Base-by-base conservation (phyloP, 2,888 invertebrate species). In the Teleogryllus oceanicus region DNA sequence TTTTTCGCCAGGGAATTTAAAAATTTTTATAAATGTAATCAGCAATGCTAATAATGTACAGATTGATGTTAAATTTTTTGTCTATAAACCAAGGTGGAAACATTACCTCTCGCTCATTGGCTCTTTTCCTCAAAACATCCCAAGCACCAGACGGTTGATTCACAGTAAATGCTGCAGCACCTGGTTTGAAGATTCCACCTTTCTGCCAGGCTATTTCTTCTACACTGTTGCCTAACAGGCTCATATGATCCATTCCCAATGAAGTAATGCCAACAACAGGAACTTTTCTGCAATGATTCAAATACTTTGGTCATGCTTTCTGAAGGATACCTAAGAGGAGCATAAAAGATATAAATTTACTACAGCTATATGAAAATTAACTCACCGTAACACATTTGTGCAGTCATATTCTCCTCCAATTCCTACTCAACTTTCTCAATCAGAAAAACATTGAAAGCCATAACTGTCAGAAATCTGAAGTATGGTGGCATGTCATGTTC, bases 331-430 rank as follows among this genome's bases (percentile, higher is more conserved):
- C 37, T 37, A 37, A 37, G 37, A 37, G 8, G 8, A 37, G 37
- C 37, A 37, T 37, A 37, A 37, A 37, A 37, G 37, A 37, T 37
- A 37, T 37, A 8, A 37, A 37, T 37, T 37, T 37, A 37, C 37
- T 37, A 37, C 8, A 8, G 8, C 37, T 37, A 1, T 37, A 37
- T 8, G 37, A 37, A 37, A 8, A 24, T 24, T 2, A 24, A 37
- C 82, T 84, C 87, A 94, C 94, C 92, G 91, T 79, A 99, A 86
- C 77, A 98, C 89, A 88, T 99, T 99, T 2, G 99, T 99, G 84
- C 94, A 94, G 87, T 99, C 99, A 83, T 93, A 92, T 85, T 94
- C 91, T 0, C 99, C 99, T 0, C 99, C 99, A 83, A 99, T 97
- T 51, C 99, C 99, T 50, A 99, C 99, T 99, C 97, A 13, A 97